These are phyloP conservation scores for Pollenia labialis DNA, from an alignment of 2,888 invertebrate species.

Conservation along the genomic window DNA sequence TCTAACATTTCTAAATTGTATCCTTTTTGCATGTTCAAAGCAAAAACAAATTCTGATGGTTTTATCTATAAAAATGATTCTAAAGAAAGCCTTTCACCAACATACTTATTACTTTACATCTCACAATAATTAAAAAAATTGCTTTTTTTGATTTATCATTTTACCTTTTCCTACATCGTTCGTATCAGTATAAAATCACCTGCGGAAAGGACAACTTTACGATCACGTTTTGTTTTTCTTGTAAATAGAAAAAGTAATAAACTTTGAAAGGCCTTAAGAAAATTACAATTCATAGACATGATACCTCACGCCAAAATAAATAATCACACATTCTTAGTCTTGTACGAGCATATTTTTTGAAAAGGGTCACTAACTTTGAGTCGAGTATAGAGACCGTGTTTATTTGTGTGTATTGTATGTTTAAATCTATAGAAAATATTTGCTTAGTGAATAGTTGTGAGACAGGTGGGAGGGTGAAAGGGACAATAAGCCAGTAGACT, in stretches of 20 bases:
- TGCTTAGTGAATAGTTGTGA: background rate
- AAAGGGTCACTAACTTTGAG: conserved; percentile 41
- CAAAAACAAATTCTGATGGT: too few species aligned
- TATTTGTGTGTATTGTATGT: background rate
- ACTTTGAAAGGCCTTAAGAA: background rate
- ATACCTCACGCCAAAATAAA: background rate
- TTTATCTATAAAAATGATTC: too few species aligned
- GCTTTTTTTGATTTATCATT: background rate
- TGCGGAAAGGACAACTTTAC: background rate
- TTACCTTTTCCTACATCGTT: background rate
- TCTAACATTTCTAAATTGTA: too few species aligned
- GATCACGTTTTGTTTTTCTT: background rate
- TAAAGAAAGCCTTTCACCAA: too few species aligned
- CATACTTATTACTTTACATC: too few species aligned
- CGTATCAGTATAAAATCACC: background rate
- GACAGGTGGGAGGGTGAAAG: background rate
- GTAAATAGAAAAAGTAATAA: conserved; percentile 24
- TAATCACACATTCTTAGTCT: background rate
- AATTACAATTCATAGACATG: conserved; percentile 31
- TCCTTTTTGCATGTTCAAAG: too few species aligned
- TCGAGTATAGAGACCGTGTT: background rate
- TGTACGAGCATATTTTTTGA: background rate
- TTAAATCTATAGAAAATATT: conserved; percentile 3
- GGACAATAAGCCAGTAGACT: conserved; percentile 32
- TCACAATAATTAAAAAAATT: too few species aligned